Conservation (phyloP, 2,113 vertebrate species). For the Etheostoma cragini region DNA sequence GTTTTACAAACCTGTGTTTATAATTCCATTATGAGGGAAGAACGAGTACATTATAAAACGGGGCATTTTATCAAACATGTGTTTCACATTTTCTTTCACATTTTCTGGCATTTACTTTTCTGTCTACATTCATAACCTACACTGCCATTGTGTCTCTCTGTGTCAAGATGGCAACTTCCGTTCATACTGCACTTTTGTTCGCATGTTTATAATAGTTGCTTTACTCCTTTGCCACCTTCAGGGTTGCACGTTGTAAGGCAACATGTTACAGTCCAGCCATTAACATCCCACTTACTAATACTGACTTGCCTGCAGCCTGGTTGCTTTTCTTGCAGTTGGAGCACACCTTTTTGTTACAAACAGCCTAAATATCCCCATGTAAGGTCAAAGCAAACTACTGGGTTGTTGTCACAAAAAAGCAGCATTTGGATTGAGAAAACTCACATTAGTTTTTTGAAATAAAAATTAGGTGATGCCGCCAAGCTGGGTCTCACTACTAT, state of each 20-base stretch:
- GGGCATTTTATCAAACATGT: slow-evolving; percentile 53
- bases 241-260: slow-evolving; percentile 30
- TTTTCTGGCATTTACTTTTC: slow-evolving; percentile 67
- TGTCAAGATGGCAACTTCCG: slow-evolving; percentile 17
- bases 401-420: slow-evolving; percentile 50
- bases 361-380: slow-evolving; percentile 65
- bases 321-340: slow-evolving; percentile 24
- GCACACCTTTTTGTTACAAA: slow-evolving; percentile 53
- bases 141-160: slow-evolving; percentile 11
- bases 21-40: slow-evolving; percentile 16
- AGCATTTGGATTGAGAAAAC: slow-evolving; percentile 67
- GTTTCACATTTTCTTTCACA: slow-evolving; percentile 82
- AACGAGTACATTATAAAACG: slow-evolving; percentile 27
- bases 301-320: slow-evolving; percentile 46
- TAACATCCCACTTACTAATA: slow-evolving; percentile 39
- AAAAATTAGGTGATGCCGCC: slow-evolving; percentile 28
- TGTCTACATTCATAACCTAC: slow-evolving; percentile 72
- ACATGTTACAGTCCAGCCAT: slow-evolving; percentile 39
- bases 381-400: slow-evolving; percentile 58
- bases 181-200: slow-evolving; percentile 56
- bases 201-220: slow-evolving; percentile 70
- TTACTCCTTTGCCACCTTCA: slow-evolving; percentile 26
- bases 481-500: slow-evolving; percentile 10
- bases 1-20: slow-evolving; percentile 17
- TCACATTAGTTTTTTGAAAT: slow-evolving; percentile 20